Conservation (phyloP, 2,113 vertebrate genomes). For the Lynx canadensis region DNA sequence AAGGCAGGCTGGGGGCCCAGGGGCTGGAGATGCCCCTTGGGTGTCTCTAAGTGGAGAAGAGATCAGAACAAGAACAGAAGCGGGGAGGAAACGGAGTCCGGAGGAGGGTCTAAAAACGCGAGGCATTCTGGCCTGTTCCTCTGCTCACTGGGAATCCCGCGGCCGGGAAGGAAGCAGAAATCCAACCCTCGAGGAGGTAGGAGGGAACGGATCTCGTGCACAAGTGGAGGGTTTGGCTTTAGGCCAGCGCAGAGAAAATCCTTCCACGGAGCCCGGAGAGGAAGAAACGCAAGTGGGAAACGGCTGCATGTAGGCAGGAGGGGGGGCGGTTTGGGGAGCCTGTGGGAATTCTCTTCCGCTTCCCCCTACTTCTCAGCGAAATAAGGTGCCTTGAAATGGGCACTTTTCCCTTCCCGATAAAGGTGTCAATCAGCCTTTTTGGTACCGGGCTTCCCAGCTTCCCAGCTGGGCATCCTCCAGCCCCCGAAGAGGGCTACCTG, state of each 20-base stretch:
- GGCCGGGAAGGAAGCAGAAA: no score
- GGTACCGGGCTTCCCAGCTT: not conserved
- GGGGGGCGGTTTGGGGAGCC: not conserved
- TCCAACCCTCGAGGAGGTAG: not conserved
- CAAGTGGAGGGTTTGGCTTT: not conserved
- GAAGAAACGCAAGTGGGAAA: not conserved
- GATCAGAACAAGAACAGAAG: no score
- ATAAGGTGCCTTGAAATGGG: not conserved
- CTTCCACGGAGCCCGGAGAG: not conserved
- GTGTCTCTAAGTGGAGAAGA: not conserved
- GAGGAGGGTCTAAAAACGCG: not conserved
- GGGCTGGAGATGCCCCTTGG: not conserved
- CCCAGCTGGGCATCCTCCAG: not conserved
- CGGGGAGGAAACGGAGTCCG: not conserved
- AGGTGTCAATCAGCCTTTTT: not conserved
- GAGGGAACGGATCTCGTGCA: no score
- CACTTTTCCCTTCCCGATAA: fast-evolving
- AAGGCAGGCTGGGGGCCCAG: not conserved
- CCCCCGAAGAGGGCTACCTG: not conserved
- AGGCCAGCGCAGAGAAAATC: not conserved
- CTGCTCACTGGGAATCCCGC: not conserved
- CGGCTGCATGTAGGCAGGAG: not conserved
- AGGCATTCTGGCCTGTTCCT: no score
- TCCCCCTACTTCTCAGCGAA: not conserved
- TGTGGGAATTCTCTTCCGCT: not conserved